These are phyloP conservation scores for Datnioides undecimradiatus DNA, from an alignment of 2,113 vertebrate genomes.

Conservation along the genomic window DNA sequence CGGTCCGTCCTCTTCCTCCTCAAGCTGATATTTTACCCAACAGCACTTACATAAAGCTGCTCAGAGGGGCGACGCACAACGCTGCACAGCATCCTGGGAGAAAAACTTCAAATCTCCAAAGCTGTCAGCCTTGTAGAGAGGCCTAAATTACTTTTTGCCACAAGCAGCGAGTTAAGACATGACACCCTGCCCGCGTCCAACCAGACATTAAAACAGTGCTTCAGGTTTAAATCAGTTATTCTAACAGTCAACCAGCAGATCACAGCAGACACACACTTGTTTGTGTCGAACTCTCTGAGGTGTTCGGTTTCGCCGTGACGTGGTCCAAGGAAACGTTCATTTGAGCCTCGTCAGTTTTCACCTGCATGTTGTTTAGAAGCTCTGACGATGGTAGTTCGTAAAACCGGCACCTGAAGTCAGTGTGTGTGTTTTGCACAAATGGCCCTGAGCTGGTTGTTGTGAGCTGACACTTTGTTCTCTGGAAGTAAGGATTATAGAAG, in stretches of 20 bases:
- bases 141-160: neutral
- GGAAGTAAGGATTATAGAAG: neutral
- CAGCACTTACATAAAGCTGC: slow-evolving; percentile 29
- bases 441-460: slow-evolving; percentile 21
- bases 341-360: no score
- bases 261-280: no score
- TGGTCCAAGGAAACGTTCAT: no score
- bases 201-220: no score
- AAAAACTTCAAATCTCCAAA: slow-evolving; percentile 10
- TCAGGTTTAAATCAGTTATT: no score
- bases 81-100: neutral
- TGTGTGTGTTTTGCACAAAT: slow-evolving; percentile 29
- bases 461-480: slow-evolving; percentile 25
- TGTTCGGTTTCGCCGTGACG: no score
- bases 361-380: no score
- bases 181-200: no score
- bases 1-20: slow-evolving; percentile 22
- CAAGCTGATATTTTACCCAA: slow-evolving; percentile 40
- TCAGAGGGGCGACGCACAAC: neutral
- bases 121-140: neutral
- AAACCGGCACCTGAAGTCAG: slow-evolving; percentile 17
- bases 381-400: no score
- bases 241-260: no score
- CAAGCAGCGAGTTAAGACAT: neutral
- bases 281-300: no score